These are phyloP conservation scores for Vulpes vulpes DNA, from an alignment of 2,113 vertebrate species.

Conservation along the genomic window DNA sequence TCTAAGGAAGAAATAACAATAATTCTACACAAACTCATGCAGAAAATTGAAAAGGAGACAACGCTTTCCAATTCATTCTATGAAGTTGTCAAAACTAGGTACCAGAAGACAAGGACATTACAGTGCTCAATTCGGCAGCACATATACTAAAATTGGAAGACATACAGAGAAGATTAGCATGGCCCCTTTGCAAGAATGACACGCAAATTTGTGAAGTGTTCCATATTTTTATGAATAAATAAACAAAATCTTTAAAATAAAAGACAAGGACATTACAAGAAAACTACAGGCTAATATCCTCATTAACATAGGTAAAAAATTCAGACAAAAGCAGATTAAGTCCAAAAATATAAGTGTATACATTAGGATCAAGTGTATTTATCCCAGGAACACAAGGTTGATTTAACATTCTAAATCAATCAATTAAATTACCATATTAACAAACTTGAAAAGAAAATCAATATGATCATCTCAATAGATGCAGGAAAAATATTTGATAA, in stretches of 20 bases:
- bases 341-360: not conserved
- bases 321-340: not conserved
- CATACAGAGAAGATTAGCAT: too few species aligned
- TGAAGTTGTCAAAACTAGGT: not conserved
- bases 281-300: not conserved
- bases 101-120: not conserved
- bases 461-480: not conserved
- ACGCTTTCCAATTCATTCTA: not conserved
- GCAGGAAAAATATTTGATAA: not conserved
- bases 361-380: not conserved
- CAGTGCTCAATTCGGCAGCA: not conserved
- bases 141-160: too few species aligned
- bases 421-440: not conserved
- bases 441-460: not conserved
- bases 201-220: too few species aligned
- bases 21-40: not conserved
- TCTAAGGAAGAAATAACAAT: constrained; percentile 5
- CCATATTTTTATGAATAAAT: too few species aligned
- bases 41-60: not conserved
- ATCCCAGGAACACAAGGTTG: not conserved
- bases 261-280: not conserved
- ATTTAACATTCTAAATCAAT: not conserved
- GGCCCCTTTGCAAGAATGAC: too few species aligned
- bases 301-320: not conserved
- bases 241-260: too few species aligned